A percentile compares a stretch with the other conserved stretches of the same genome.
Conservation (phyloP, 2,797 vertebrate genomes). For the Sebastes trivittatus region DNA sequence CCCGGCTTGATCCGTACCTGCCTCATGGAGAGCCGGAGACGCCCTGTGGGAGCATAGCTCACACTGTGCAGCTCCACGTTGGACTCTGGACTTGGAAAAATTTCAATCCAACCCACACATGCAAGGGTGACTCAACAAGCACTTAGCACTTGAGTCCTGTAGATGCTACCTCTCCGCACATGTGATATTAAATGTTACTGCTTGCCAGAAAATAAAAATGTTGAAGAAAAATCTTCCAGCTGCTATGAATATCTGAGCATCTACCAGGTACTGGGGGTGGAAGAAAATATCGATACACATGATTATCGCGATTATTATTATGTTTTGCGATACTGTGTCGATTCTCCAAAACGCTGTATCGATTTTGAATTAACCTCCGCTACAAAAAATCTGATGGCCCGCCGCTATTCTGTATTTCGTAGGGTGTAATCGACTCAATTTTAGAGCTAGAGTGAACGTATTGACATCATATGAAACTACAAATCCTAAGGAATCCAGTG, state of each 20-base stretch:
- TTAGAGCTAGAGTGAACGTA: too few relatives aligned
- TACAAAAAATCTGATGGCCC: too few relatives aligned
- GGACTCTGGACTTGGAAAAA: slow-evolving; percentile 64
- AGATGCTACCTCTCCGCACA: slow-evolving; percentile 64
- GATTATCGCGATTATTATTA: too few relatives aligned
- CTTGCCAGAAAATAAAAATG: slow-evolving; percentile 36
- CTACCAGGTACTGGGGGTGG: too few relatives aligned
- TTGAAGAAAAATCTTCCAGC: slow-evolving; percentile 2
- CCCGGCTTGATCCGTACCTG: slow-evolving; percentile 51
- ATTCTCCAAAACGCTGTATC: too few relatives aligned
- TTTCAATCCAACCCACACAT: slow-evolving; percentile 72
- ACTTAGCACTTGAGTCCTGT: slow-evolving; percentile 66
- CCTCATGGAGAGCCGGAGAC: slow-evolving; percentile 45
- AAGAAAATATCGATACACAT: too few relatives aligned
- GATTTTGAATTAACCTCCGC: too few relatives aligned
- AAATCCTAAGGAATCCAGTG: too few relatives aligned
- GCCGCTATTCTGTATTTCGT: too few relatives aligned
- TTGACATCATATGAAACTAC: too few relatives aligned
- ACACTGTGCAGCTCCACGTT: slow-evolving; percentile 40
- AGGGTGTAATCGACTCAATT: too few relatives aligned
- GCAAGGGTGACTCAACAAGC: slow-evolving; percentile 74
- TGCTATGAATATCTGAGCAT: slow-evolving; percentile 32
- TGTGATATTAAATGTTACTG: slow-evolving; percentile 70
- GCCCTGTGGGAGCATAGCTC: slow-evolving; percentile 51
- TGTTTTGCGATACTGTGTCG: too few relatives aligned